phyloP scores from a whole-genome alignment of 2,797 vertebrate species.

The Enteromius fasciolatus region DNA sequence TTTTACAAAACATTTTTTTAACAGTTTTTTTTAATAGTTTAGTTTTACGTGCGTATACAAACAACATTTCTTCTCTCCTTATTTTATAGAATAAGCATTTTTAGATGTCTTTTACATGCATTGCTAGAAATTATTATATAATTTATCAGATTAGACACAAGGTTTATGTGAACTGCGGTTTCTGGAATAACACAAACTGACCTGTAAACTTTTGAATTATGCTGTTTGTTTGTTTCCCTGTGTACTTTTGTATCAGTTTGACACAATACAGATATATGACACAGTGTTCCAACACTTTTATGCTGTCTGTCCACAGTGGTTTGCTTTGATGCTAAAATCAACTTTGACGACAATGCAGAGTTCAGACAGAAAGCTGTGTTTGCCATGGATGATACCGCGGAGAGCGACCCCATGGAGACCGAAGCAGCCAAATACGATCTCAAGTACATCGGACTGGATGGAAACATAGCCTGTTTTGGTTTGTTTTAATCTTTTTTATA shows the following conservation, averaged over 20 bases:
- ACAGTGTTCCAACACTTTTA: neutral
- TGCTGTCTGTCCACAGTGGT: conserved; percentile 80
- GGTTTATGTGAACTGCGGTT: neutral
- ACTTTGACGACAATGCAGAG: conserved; percentile 98
- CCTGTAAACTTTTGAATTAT: neutral
- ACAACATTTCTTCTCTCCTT: neutral
- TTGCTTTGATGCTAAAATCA: conserved; percentile 99
- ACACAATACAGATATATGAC: neutral
- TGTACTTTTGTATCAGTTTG: neutral
- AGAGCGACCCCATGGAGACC: conserved; percentile 92
- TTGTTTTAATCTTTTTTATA: conserved; percentile 57
- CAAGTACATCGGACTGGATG: conserved; percentile 97
- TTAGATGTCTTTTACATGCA: no score
- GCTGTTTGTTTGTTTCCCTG: neutral
- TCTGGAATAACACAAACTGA: neutral
- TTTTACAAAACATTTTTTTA: no score
- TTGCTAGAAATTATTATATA: neutral
- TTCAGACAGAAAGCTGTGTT: conserved; percentile 97
- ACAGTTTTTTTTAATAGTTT: neutral
- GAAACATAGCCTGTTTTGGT: conserved; percentile 99
- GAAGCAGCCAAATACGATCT: conserved; percentile 95
- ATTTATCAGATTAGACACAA: neutral
- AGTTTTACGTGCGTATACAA: neutral
- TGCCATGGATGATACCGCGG: conserved; percentile 93
- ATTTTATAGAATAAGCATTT: neutral